phyloP scores from a whole-genome alignment of 2,797 vertebrate species.

The Corythornis leucogaster region DNA sequence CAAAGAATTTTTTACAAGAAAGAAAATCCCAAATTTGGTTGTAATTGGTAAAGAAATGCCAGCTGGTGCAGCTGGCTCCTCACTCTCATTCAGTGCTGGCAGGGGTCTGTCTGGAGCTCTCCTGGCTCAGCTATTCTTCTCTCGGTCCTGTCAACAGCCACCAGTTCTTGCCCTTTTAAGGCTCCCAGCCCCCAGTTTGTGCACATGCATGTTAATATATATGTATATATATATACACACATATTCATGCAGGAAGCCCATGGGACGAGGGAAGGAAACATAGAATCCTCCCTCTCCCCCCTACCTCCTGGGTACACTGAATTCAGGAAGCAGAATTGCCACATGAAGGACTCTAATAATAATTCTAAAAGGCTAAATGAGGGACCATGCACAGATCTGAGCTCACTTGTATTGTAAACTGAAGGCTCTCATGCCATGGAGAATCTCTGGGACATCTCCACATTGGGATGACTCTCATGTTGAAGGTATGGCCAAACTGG shows the following conservation, averaged over 20 bases:
- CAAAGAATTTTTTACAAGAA: background rate
- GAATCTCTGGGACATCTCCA: background rate
- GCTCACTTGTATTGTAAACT: background rate
- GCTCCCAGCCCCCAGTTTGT: background rate
- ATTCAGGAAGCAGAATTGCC: background rate
- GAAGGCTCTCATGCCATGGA: background rate
- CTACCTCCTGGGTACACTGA: background rate
- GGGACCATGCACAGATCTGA: background rate
- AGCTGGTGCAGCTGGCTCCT: background rate
- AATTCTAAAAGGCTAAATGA: background rate
- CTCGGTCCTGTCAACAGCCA: background rate
- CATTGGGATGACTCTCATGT: background rate
- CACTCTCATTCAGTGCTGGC: accelerated
- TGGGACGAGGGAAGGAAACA: background rate
- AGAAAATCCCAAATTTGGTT: background rate
- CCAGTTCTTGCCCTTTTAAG: background rate
- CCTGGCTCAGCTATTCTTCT: background rate
- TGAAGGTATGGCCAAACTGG: background rate
- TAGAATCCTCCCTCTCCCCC: background rate
- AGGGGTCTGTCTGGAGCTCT: background rate
- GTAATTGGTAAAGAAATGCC: background rate
- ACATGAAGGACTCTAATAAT: background rate
- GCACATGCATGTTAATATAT: background rate
- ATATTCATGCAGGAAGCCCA: background rate
- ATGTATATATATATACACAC: background rate